Conservation (phyloP, 2,888 invertebrate species). For the Embidobia sp. region DNA sequence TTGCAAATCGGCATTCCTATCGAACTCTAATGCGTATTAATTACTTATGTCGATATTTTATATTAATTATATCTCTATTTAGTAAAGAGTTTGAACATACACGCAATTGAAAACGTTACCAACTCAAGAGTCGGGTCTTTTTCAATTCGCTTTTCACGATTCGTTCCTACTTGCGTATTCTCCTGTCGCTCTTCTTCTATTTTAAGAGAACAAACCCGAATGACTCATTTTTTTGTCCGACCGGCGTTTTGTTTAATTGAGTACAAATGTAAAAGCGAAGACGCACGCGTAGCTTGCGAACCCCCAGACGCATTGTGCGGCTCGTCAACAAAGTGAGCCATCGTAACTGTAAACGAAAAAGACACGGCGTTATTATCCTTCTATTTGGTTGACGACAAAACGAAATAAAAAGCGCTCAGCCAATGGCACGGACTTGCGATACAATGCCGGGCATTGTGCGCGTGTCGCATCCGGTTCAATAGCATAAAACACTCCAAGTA, state of each 20-base stretch:
- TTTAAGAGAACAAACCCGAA: too few relatives aligned
- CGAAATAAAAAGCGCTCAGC: conserved; percentile 50
- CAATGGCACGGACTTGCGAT: conserved; percentile 44
- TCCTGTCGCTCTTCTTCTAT: too few relatives aligned
- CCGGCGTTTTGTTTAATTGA: conserved; percentile 17
- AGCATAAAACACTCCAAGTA: conserved; percentile 53
- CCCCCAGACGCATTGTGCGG: conserved; percentile 25
- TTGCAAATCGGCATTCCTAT: too few relatives aligned
- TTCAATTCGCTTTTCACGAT: too few relatives aligned
- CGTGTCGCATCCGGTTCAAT: conserved; percentile 63
- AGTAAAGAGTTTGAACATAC: too few relatives aligned
- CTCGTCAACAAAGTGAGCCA: conserved; percentile 41
- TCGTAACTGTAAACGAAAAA: conserved; percentile 59
- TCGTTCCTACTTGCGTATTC: too few relatives aligned
- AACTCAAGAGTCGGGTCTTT: too few relatives aligned
- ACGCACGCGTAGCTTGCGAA: conserved; percentile 22
- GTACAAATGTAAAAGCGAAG: conserved; percentile 38
- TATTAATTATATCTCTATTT: too few relatives aligned
- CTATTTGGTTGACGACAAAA: conserved; percentile 55
- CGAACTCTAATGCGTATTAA: too few relatives aligned
- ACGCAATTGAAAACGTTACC: too few relatives aligned
- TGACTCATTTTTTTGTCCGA: background rate
- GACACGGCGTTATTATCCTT: conserved; percentile 52
- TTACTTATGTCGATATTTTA: too few relatives aligned
- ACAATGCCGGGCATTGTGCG: conserved; percentile 52